Percentiles rank a stretch among this genome's conserved stretches.
Evolutionary conservation across 2,113 vertebrate genomes (phyloP).

Genomic region (Myxocyprinus asiaticus): DNA sequence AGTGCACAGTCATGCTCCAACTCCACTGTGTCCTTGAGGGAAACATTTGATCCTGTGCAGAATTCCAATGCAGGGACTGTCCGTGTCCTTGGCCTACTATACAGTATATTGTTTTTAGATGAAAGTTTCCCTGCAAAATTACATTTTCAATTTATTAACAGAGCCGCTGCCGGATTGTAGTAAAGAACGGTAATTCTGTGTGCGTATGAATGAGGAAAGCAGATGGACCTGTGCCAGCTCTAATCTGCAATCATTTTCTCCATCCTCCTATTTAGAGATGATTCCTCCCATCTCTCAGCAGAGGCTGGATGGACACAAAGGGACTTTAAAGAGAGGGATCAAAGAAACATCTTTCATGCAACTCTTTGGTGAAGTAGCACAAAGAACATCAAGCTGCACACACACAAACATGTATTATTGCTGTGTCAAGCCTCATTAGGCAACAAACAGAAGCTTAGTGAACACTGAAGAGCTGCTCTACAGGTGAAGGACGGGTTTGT

Average conservation of each 20-base stretch:
- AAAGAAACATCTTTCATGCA: neutral
- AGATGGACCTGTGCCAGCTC: constrained; percentile 36
- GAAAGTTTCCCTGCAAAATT: constrained; percentile 4
- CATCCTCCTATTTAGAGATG: constrained; percentile 32
- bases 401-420: neutral
- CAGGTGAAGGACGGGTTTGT: neutral
- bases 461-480: neutral
- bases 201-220: constrained; percentile 11
- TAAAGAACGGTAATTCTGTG: neutral
- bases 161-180: neutral
- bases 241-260: constrained; percentile 36
- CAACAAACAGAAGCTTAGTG: neutral
- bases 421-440: neutral
- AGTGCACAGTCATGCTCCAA: constrained; percentile 14
- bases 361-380: neutral
- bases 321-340: constrained; percentile 17
- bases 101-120: neutral
- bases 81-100: constrained; percentile 5
- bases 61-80: neutral
- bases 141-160: constrained; percentile 26
- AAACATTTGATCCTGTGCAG: constrained; percentile 5
- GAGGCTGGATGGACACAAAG: neutral
- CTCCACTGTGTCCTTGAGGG: constrained; percentile 11
- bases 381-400: neutral
- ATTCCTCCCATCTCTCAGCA: constrained; percentile 23